Conservation (phyloP, 2,888 invertebrate species). For the Calameuta filiformis region DNA sequence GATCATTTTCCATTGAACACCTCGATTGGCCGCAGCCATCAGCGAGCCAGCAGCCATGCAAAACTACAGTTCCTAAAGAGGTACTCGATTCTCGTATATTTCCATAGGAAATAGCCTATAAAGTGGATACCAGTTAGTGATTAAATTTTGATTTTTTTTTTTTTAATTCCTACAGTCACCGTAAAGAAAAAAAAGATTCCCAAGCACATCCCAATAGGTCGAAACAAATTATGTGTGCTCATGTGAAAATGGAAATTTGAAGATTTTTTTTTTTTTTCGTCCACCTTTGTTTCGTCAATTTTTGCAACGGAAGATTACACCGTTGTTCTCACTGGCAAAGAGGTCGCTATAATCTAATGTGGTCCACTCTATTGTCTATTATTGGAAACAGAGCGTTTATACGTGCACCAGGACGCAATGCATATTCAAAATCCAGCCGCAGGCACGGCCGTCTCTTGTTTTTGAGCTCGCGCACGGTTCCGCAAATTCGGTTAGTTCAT, state of each 20-base stretch:
- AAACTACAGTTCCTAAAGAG: not conserved
- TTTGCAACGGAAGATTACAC: slow-evolving; percentile 55
- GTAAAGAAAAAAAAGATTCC: not conserved
- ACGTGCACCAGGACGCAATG: slow-evolving; percentile 56
- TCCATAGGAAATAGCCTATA: not conserved
- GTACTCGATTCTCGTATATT: not conserved
- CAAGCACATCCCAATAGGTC: not conserved
- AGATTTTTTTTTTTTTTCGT: not conserved
- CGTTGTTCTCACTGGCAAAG: slow-evolving; percentile 39
- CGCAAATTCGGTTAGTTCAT: slow-evolving; percentile 64
- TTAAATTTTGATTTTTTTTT: too few relatives aligned
- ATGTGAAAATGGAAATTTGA: not conserved
- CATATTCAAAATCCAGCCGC: slow-evolving; percentile 65
- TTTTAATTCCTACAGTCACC: not conserved
- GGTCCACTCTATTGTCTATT: slow-evolving; percentile 51
- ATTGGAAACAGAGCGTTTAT: slow-evolving; percentile 30
- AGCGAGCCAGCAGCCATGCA: not conserved
- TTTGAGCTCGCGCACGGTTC: slow-evolving; percentile 49
- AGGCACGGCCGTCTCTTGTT: slow-evolving; percentile 47
- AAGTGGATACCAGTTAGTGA: not conserved
- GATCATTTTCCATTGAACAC: not conserved
- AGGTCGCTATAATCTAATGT: slow-evolving; percentile 55
- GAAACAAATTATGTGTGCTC: not conserved
- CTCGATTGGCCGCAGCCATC: not conserved
- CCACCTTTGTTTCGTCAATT: slow-evolving; percentile 35